Percentiles rank a stretch among this genome's conserved stretches.
Evolutionary conservation across 2,113 vertebrate species (phyloP).

Genomic region (Sorex fumeus): DNA sequence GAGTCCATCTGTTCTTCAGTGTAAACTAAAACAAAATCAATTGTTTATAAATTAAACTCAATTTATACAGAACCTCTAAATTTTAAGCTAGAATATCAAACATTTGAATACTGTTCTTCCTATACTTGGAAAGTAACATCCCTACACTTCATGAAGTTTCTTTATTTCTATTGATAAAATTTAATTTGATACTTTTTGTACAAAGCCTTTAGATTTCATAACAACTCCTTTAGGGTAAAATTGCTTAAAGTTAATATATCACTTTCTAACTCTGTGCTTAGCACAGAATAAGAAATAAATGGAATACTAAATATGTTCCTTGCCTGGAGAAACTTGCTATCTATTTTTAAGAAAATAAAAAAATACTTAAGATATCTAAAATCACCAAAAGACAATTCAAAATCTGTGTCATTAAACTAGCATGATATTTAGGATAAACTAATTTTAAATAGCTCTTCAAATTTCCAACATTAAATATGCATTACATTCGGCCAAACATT

Average conservation of each 20-base stretch:
- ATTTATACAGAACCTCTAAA: constrained; percentile 50
- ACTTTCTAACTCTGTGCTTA: constrained; percentile 48
- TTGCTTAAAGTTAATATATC: constrained; percentile 67
- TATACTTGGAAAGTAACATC: constrained; percentile 46
- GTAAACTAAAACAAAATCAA: constrained; percentile 65
- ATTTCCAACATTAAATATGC: constrained; percentile 15
- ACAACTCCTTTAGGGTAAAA: constrained; percentile 55
- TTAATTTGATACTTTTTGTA: constrained; percentile 70
- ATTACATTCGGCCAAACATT: neutral
- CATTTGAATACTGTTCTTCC: constrained; percentile 13
- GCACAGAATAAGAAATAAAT: constrained; percentile 65
- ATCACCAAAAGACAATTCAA: constrained; percentile 18
- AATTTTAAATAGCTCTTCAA: neutral
- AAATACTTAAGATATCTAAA: constrained; percentile 61
- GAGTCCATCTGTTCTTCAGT: constrained; percentile 76
- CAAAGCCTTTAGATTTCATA: constrained; percentile 47
- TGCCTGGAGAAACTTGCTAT: constrained; percentile 58
- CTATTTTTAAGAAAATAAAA: constrained; percentile 43
- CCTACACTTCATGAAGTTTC: neutral
- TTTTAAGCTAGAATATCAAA: constrained; percentile 69
- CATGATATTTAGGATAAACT: neutral
- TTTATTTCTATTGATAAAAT: constrained; percentile 40
- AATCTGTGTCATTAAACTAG: constrained; percentile 20
- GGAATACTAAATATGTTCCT: constrained; percentile 52
- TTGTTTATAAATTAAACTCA: constrained; percentile 74